Conservation (phyloP, 2,113 vertebrate species). For the Silurus glanis region DNA sequence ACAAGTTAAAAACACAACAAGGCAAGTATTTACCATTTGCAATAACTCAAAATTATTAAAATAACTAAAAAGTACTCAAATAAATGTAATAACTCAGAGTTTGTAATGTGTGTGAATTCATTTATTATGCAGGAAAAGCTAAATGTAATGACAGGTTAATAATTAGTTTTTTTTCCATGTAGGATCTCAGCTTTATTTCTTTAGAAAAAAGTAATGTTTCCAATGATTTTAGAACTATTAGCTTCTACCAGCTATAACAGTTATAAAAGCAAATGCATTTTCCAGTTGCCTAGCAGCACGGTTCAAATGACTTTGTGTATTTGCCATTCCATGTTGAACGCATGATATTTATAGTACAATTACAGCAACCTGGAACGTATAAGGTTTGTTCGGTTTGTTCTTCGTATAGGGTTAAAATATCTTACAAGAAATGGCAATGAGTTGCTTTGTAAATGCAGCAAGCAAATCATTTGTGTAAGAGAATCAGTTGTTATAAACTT, state of each 20-base stretch:
- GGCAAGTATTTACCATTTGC: neutral
- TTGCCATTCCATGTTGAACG: neutral
- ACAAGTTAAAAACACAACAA: neutral
- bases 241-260: neutral
- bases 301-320: neutral
- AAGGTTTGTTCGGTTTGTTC: neutral
- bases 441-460: neutral
- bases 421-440: neutral
- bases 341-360: neutral
- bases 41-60: too few relatives aligned
- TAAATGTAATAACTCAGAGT: neutral
- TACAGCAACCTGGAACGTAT: neutral
- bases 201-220: neutral
- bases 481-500: neutral
- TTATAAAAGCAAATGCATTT: neutral
- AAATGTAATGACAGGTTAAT: neutral
- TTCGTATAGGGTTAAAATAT: neutral
- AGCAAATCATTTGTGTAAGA: neutral
- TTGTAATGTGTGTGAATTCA: neutral
- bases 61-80: too few relatives aligned
- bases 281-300: neutral
- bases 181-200: neutral
- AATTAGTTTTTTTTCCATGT: neutral
- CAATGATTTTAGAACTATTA: neutral
- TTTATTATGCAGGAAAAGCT: neutral